Percentiles rank a stretch among this genome's conserved stretches.
Conservation (phyloP, 2,797 vertebrate genomes). For the Pipistrellus pygmaeus region DNA sequence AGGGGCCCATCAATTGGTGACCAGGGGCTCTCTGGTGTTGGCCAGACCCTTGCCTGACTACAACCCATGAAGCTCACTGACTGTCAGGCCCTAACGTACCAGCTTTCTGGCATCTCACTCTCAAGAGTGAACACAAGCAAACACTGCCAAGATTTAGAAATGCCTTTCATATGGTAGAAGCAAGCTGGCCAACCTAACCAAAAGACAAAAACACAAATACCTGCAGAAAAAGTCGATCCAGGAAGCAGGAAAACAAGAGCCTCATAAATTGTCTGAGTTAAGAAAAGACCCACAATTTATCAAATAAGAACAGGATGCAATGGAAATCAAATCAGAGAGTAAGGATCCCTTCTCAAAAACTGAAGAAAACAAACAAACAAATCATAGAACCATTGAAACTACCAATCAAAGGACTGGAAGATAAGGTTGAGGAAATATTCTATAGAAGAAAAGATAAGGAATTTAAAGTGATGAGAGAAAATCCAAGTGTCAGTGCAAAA, state of each 20-base stretch:
- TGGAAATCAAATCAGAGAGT: not conserved
- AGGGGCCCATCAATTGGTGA: not conserved
- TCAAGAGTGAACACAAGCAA: not conserved
- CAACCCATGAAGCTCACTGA: not conserved
- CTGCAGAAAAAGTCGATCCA: not conserved
- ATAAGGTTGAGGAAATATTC: not conserved
- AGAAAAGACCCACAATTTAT: not conserved
- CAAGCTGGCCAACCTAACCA: not conserved
- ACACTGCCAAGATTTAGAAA: not conserved
- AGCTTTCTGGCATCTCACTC: not conserved
- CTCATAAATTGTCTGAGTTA: not conserved
- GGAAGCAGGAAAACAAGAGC: not conserved
- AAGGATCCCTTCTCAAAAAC: not conserved
- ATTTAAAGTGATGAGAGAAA: not conserved
- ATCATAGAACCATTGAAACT: not conserved
- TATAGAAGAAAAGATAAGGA: not conserved
- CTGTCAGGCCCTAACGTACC: fast-evolving
- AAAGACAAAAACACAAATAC: not conserved
- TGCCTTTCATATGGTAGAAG: not conserved
- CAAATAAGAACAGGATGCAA: not conserved
- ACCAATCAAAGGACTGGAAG: not conserved
- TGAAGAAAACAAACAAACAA: not conserved
- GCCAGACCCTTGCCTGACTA: not conserved
- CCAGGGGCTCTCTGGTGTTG: fast-evolving
- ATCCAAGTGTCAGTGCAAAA: not conserved